These are phyloP conservation scores for Crossocerus cetratus DNA, from an alignment of 2,888 invertebrate species.

Conservation along the genomic window DNA sequence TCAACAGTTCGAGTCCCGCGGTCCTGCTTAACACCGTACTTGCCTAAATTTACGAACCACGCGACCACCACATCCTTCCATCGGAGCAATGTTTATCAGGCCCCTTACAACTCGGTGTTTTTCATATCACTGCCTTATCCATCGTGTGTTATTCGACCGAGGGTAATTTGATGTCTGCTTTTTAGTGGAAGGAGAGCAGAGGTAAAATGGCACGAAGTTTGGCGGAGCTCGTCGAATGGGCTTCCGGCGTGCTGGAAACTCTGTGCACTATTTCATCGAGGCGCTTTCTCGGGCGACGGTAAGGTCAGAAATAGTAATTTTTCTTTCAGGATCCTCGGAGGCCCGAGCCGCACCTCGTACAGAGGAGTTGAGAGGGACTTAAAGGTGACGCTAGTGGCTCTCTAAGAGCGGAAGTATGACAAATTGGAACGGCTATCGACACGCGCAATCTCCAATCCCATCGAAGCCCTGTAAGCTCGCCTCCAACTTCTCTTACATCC, in stretches of 20 bases:
- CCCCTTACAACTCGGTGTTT: too few species aligned
- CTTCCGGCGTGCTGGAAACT: constrained; percentile 32
- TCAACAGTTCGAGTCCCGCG: background rate
- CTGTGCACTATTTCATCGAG: constrained; percentile 32
- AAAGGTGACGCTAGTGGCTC: constrained; percentile 32
- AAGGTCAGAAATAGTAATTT: constrained; percentile 55
- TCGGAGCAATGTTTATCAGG: too few species aligned
- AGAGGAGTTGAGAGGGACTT: constrained; percentile 42
- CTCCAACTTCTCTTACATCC: constrained; percentile 15
- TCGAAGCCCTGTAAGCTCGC: constrained; percentile 31
- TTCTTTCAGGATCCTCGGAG: constrained; percentile 42
- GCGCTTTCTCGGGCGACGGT: constrained; percentile 6
- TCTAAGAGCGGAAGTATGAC: constrained; percentile 59
- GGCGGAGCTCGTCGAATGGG: constrained; percentile 53
- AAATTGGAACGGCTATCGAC: constrained; percentile 64
- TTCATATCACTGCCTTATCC: too few species aligned
- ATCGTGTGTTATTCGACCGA: too few species aligned
- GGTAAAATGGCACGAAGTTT: constrained; percentile 65
- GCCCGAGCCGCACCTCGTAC: constrained; percentile 9
- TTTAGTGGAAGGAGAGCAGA: too few species aligned
- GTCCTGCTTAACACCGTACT: background rate
- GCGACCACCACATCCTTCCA: too few species aligned
- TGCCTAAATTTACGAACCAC: too few species aligned
- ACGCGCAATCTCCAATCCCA: constrained; percentile 56
- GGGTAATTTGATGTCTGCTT: too few species aligned